phyloP scores from a whole-genome alignment of 2,113 vertebrate genomes.

The Danionella cerebrum region DNA sequence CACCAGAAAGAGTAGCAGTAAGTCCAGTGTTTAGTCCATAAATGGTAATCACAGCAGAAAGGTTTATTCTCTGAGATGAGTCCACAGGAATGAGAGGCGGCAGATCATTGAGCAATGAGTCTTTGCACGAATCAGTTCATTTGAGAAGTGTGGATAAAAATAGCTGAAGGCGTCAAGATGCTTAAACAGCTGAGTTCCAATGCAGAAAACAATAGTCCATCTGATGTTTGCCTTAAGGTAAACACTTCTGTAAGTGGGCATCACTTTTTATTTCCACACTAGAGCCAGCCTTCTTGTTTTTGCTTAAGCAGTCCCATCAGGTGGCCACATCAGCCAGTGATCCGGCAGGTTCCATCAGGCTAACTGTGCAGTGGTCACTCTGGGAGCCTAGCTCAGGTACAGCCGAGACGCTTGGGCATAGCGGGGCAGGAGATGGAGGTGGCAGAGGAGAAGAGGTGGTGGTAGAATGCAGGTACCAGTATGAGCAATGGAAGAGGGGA shows the following conservation, averaged over 20 bases:
- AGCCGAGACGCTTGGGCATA: constrained; percentile 61
- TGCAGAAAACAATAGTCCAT: constrained; percentile 12
- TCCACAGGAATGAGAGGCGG: constrained; percentile 1
- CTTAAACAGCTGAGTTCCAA: not conserved
- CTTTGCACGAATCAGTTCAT: constrained; percentile 14
- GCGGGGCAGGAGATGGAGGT: constrained; percentile 64
- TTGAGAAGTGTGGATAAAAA: not conserved
- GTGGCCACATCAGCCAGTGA: constrained; percentile 50
- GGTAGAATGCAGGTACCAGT: constrained; percentile 75
- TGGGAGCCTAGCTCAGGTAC: constrained; percentile 60
- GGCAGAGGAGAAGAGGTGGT: constrained; percentile 58
- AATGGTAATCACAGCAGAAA: not conserved
- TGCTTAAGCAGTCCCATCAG: constrained; percentile 39
- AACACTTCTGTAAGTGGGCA: not conserved
- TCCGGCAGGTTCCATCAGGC: constrained; percentile 48
- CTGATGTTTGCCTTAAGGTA: not conserved
- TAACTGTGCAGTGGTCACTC: constrained; percentile 53
- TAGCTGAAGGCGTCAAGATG: not conserved
- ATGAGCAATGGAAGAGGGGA: constrained; percentile 78
- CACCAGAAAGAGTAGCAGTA: not conserved
- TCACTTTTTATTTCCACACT: not conserved
- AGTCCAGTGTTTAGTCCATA: not conserved
- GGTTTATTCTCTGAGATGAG: not conserved
- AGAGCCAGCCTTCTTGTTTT: not conserved
- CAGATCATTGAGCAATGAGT: not conserved